Percentiles rank a stretch among this genome's conserved stretches.
Conservation (phyloP, 2,888 invertebrate genomes). For the Eupithecia insigniata region DNA sequence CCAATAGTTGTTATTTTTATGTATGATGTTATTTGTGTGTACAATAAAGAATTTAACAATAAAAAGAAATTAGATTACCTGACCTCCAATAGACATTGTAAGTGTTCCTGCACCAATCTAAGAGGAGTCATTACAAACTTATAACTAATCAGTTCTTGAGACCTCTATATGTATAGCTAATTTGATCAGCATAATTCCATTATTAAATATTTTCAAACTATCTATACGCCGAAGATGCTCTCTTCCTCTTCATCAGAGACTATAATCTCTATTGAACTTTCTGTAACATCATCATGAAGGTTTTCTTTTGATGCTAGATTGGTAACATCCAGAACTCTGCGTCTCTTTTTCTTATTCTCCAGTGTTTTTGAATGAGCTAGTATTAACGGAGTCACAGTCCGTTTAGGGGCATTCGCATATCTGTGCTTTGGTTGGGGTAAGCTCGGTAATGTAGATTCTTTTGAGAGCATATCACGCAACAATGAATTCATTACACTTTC, state of each 20-base stretch:
- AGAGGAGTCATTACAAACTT: neutral
- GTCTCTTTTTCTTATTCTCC: neutral
- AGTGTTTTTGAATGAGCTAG: neutral
- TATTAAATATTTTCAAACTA: neutral
- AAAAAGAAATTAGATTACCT: too few relatives aligned
- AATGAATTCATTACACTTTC: neutral
- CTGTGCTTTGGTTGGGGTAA: neutral
- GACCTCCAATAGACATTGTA: too few relatives aligned
- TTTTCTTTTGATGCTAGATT: neutral
- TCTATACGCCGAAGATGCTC: slow-evolving; percentile 22
- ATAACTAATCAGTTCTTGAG: neutral
- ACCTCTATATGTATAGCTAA: neutral
- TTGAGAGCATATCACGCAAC: neutral
- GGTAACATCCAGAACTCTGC: neutral
- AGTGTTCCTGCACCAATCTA: too few relatives aligned
- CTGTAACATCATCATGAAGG: neutral
- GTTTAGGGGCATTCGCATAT: neutral
- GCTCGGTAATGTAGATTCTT: neutral
- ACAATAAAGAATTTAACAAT: too few relatives aligned
- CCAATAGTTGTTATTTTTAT: too few relatives aligned
- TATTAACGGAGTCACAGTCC: neutral
- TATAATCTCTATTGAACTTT: neutral
- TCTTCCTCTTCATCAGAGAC: slow-evolving; percentile 19
- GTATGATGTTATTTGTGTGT: too few relatives aligned
- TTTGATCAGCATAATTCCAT: neutral